These are phyloP conservation scores for Gymnobelideus leadbeateri DNA, from an alignment of 2,113 vertebrate genomes.

Conservation along the genomic window DNA sequence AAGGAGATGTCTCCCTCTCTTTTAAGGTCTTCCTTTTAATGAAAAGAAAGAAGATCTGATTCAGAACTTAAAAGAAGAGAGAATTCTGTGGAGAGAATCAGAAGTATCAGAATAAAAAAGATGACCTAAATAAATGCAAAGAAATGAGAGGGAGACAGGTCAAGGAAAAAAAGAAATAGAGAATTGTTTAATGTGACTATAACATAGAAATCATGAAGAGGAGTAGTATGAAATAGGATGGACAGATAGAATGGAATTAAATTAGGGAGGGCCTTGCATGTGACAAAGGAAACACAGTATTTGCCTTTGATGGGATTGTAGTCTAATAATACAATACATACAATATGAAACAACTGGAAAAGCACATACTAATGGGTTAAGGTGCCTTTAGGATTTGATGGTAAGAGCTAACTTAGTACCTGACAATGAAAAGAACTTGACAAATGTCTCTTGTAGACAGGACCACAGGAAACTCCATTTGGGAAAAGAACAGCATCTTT, in stretches of 20 bases:
- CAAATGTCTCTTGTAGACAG: neutral
- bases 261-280: neutral
- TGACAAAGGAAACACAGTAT: conserved; percentile 23
- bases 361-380: neutral
- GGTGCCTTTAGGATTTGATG: neutral
- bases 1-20: neutral
- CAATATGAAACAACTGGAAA: neutral
- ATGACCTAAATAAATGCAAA: neutral
- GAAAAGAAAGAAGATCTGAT: neutral
- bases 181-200: neutral
- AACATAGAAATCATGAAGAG: neutral
- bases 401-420: neutral
- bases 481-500: neutral
- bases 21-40: too few species aligned
- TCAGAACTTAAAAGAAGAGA: neutral
- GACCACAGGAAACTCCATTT: neutral
- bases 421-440: neutral
- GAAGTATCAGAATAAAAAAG: neutral
- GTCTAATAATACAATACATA: neutral
- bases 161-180: neutral
- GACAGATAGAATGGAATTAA: too few species aligned
- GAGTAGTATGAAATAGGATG: neutral
- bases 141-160: neutral
- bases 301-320: neutral
- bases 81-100: neutral